Evolutionary conservation across 2,113 vertebrate species (phyloP).

Genomic region (Ciconia maguari): DNA sequence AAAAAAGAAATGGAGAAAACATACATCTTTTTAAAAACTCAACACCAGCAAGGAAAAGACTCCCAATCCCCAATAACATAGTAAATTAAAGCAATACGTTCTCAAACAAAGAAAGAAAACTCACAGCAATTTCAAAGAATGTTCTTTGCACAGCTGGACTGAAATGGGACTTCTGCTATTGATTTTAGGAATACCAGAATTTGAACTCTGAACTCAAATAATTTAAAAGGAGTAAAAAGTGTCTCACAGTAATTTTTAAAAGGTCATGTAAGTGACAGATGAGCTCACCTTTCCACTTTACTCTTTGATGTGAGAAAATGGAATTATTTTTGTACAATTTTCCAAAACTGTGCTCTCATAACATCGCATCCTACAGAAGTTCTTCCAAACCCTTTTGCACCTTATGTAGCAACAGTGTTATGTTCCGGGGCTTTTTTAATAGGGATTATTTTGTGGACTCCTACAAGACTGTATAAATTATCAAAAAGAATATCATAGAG

Average conservation of each 20-base stretch:
- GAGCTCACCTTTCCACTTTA: conserved; percentile 1
- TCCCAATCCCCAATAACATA: neutral
- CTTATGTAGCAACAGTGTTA: neutral
- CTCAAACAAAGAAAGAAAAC: neutral
- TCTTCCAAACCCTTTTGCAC: neutral
- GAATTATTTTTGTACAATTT: neutral
- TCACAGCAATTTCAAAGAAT: neutral
- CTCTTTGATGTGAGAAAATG: neutral
- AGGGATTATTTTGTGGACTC: neutral
- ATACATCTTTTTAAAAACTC: neutral
- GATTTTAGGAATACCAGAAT: conserved; percentile 27
- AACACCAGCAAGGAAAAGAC: neutral
- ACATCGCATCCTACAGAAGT: neutral
- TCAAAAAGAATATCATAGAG: conserved; percentile 20
- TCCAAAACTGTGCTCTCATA: neutral
- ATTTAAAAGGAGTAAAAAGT: conserved; percentile 40
- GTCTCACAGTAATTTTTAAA: conserved; percentile 35
- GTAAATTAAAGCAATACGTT: conserved; percentile 27
- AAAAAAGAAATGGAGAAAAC: neutral
- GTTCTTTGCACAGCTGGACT: conserved; percentile 3
- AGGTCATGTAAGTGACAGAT: conserved; percentile 13
- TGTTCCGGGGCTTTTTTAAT: neutral
- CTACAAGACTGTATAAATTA: neutral
- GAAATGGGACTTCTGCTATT: conserved; percentile 1
- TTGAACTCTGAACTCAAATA: conserved; percentile 43